These are phyloP conservation scores for Drosophila burlai DNA, from an alignment of 1,140 invertebrate genomes.

Conservation along the genomic window DNA sequence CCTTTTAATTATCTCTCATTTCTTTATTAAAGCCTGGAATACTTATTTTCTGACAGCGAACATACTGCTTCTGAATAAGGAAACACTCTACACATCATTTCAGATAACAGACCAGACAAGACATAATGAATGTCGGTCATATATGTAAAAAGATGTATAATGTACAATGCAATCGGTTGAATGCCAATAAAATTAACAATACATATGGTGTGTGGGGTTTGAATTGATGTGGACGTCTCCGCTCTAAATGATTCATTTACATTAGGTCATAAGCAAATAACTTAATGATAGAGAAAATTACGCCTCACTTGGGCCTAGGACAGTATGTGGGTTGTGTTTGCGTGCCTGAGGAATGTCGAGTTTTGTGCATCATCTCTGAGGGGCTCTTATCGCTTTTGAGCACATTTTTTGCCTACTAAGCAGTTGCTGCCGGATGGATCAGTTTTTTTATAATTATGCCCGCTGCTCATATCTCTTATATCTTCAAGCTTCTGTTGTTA, in stretches of 20 bases:
- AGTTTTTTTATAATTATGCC: constrained; percentile 35
- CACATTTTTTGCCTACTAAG: constrained; percentile 37
- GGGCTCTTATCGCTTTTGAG: constrained; percentile 16
- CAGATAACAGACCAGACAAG: background rate
- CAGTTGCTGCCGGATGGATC: constrained; percentile 27
- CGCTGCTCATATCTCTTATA: constrained; percentile 25
- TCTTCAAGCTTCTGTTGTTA: constrained; percentile 21
- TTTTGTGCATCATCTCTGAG: constrained; percentile 3
- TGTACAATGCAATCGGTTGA: constrained; percentile 18
- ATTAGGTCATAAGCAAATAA: constrained; percentile 31
- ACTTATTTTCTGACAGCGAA: background rate
- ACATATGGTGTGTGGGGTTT: constrained; percentile 15
- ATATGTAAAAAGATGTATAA: background rate
- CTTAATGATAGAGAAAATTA: constrained; percentile 28
- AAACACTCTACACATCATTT: constrained; percentile 1
- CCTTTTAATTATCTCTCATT: background rate
- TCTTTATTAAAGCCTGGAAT: background rate
- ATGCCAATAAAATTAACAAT: constrained; percentile 32
- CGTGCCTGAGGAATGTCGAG: constrained; percentile 8
- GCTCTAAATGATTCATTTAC: constrained; percentile 34
- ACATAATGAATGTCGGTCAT: constrained; percentile 17
- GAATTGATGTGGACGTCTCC: constrained; percentile 10
- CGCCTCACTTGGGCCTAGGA: constrained; percentile 10
- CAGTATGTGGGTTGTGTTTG: background rate
- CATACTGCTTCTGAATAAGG: background rate